Percentiles rank a stretch among this genome's conserved stretches.
phyloP scores from a whole-genome alignment of 2,888 invertebrate genomes.

The Ophion costatus region DNA sequence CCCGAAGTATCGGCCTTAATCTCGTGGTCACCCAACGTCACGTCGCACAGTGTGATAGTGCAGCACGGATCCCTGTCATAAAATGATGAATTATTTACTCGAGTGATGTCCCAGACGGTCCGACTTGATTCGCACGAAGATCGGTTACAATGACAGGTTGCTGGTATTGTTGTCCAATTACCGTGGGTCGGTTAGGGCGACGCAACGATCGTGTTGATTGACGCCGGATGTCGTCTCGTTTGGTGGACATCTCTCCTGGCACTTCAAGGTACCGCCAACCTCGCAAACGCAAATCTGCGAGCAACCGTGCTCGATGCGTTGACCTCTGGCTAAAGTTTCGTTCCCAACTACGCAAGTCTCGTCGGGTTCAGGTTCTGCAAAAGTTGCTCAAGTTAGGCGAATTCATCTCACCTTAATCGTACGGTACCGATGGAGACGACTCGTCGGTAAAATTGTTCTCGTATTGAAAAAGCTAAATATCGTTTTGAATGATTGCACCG shows the following conservation, averaged over 20 bases:
- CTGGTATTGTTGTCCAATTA: constrained; percentile 59
- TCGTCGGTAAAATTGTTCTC: not conserved
- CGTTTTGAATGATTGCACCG: not conserved
- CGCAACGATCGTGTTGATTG: constrained; percentile 89
- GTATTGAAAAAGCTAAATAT: not conserved
- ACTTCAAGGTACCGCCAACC: constrained; percentile 89
- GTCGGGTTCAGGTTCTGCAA: constrained; percentile 79
- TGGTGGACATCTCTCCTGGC: constrained; percentile 87
- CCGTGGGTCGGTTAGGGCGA: constrained; percentile 91
- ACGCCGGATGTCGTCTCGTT: constrained; percentile 78
- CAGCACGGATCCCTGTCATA: constrained; percentile 90
- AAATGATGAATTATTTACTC: not conserved
- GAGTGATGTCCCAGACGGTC: not conserved
- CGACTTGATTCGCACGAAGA: not conserved
- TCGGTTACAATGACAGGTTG: not conserved
- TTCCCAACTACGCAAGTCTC: constrained; percentile 88
- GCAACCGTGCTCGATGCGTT: constrained; percentile 92
- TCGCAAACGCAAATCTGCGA: constrained; percentile 91
- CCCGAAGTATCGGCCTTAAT: constrained; percentile 79
- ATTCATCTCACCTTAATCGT: not conserved
- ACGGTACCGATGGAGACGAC: not conserved
- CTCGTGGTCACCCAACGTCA: constrained; percentile 91
- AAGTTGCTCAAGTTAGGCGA: not conserved
- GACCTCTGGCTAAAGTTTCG: constrained; percentile 89
- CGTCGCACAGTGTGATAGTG: constrained; percentile 93